phyloP scores from a whole-genome alignment of 92 coral and sea anemone species.

The Parazoanthus atlanticus region DNA sequence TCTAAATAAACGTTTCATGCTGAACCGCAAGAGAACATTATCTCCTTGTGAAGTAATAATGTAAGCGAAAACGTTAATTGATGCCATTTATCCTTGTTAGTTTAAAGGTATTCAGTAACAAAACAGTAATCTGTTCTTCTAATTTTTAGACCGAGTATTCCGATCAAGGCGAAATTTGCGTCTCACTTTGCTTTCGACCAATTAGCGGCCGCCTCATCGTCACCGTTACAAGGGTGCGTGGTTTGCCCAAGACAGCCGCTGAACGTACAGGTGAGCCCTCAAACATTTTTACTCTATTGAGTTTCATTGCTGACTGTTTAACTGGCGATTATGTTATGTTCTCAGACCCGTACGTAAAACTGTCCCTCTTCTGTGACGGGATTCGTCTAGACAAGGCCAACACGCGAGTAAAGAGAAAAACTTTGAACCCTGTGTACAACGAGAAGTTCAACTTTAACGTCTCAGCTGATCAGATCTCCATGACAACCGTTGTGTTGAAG shows the following conservation, averaged over 20 bases:
- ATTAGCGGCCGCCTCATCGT: conserved; percentile 99
- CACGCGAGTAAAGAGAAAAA: conserved; percentile 91
- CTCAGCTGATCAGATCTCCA: conserved; percentile 92
- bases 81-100: too few relatives aligned
- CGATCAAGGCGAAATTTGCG: conserved; percentile 80
- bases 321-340: background rate
- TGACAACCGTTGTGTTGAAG: conserved; percentile 90
- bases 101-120: background rate
- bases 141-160: conserved; percentile 64
- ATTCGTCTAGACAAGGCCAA: conserved; percentile 87
- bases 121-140: background rate
- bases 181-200: conserved; percentile 98
- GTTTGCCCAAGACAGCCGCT: conserved; percentile 71
- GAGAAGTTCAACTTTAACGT: conserved; percentile 97
- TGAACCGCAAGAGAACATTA: too few relatives aligned
- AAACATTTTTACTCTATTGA: background rate
- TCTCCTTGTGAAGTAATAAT: too few relatives aligned
- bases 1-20: too few relatives aligned
- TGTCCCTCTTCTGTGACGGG: conserved; percentile 92
- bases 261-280: conserved; percentile 82
- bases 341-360: conserved; percentile 91
- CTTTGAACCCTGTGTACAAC: conserved; percentile 91
- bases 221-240: conserved; percentile 83
- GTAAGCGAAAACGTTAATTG: too few relatives aligned
- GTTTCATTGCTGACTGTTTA: background rate